Percentiles rank a stretch among this genome's conserved stretches.
phyloP scores from a whole-genome alignment of 2,888 invertebrate species.

The Dioctria rufipes region DNA sequence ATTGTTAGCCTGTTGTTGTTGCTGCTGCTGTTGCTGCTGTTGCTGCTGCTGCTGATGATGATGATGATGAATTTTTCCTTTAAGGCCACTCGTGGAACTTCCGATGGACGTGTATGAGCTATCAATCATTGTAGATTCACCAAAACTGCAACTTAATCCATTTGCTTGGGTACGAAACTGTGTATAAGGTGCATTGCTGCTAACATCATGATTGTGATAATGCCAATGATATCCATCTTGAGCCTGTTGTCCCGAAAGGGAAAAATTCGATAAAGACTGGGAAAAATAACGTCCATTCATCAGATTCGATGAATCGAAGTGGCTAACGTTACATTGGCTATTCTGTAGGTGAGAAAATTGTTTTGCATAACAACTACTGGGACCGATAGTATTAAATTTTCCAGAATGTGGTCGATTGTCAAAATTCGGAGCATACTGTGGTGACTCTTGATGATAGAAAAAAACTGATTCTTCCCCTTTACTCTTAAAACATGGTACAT shows the following conservation, averaged over 20 bases:
- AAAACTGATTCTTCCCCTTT: slow-evolving; percentile 60
- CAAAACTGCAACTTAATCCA: slow-evolving; percentile 61
- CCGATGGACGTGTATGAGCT: slow-evolving; percentile 66
- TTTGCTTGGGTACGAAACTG: slow-evolving; percentile 64
- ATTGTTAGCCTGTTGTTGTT: slow-evolving; percentile 59
- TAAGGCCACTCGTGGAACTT: slow-evolving; percentile 66
- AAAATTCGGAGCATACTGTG: slow-evolving; percentile 60
- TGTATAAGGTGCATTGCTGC: slow-evolving; percentile 64
- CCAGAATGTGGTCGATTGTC: slow-evolving; percentile 61
- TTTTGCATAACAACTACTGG: slow-evolving; percentile 69
- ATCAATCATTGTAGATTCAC: slow-evolving; percentile 62
- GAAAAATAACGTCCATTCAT: slow-evolving; percentile 67
- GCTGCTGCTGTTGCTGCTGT: slow-evolving; percentile 62
- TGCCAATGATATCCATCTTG: slow-evolving; percentile 57
- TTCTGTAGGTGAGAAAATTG: slow-evolving; percentile 65
- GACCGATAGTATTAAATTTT: slow-evolving; percentile 71
- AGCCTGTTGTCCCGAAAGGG: slow-evolving; percentile 58
- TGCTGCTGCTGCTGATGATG: slow-evolving; percentile 63
- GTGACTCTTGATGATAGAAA: slow-evolving; percentile 61
- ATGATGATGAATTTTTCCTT: slow-evolving; percentile 67
- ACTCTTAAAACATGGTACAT: slow-evolving; percentile 58
- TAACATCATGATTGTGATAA: slow-evolving; percentile 59
- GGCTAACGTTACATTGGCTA: slow-evolving; percentile 61
- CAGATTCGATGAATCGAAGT: slow-evolving; percentile 29
- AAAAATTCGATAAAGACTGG: slow-evolving; percentile 70